Evolutionary conservation across 2,888 invertebrate genomes (phyloP), one percentile per base, ranked within the genome.

Genomic region (Cephalotes varians): DNA sequence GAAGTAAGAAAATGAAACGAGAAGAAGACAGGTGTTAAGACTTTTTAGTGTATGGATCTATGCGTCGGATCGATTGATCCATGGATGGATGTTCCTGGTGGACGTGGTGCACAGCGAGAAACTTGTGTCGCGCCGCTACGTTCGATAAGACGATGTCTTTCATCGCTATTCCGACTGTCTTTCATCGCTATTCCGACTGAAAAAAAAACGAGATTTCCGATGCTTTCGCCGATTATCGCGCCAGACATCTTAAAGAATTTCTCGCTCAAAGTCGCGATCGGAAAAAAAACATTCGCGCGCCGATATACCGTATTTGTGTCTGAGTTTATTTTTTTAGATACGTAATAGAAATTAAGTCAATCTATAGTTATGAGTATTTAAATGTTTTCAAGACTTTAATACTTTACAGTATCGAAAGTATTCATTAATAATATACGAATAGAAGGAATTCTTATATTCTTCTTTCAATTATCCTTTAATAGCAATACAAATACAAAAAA

Each of bases 331-430:
- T 67, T 67, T 77, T 54, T 67, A 44, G n/a, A 67, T 37, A 31
- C 6, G 12, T 73, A 73, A 21, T 51, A 67, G 60, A 15, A 37
- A 51, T 4, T 69, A 67, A 69, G 31, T 49, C 21, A 67, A 25
- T 40, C 6, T 54, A 5, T 60, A 54, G 25, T 69, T 28, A 40
- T 37, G 25, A 67, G 40, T 34, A 49, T 76, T 76, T 67, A 69
- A 77, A 28, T 77, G 69, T 31, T 54, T 77, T 54, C 51, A 4
- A 67, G 28, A 49, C 47, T 18, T 37, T n/a, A 49, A 74, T 74
- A 54, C 28, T 54, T 1, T 1, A 49, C 7, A 28, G 12, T 51
- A 40, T 31, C 54, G 10, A 40, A 67, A 67, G 15, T 77, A 67
- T 67, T 76, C 54, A 54, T 54, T 67, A 5, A 12, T 51, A 67